Evolutionary conservation across 2,113 vertebrate genomes (phyloP).

Genomic region (Peucedramus taeniatus): DNA sequence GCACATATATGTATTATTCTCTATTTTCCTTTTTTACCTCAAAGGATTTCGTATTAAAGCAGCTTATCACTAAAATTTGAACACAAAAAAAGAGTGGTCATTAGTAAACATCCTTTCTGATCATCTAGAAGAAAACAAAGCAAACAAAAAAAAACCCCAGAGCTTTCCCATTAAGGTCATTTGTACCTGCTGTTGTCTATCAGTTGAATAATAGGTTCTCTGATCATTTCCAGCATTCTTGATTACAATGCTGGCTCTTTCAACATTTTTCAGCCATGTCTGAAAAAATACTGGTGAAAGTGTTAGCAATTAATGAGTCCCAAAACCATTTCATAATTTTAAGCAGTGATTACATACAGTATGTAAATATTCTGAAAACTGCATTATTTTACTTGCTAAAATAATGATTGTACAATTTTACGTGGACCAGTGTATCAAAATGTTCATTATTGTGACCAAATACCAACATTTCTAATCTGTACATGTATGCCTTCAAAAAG

Average conservation of each 20-base stretch:
- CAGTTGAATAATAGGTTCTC: constrained; percentile 32
- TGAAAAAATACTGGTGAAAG: constrained; percentile 56
- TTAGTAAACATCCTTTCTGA: constrained; percentile 74
- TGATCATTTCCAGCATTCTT: constrained; percentile 26
- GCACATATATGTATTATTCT: constrained; percentile 13
- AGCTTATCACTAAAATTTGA: not conserved
- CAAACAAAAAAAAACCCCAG: not conserved
- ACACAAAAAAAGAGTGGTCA: constrained; percentile 28
- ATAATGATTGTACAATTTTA: not conserved
- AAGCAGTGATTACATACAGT: constrained; percentile 5
- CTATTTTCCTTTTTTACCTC: not conserved
- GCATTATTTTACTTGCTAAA: constrained; percentile 36
- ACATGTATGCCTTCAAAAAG: constrained; percentile 20
- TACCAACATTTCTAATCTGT: constrained; percentile 17
- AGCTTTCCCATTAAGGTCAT: constrained; percentile 72
- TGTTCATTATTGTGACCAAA: constrained; percentile 36
- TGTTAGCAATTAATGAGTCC: constrained; percentile 74
- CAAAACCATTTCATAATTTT: constrained; percentile 59
- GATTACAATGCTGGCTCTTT: constrained; percentile 37
- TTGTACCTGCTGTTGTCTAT: constrained; percentile 66
- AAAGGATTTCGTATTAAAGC: constrained; percentile 32
- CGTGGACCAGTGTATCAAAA: not conserved
- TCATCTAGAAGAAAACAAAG: constrained; percentile 55
- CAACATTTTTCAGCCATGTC: constrained; percentile 57
- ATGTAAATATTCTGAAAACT: not conserved